phyloP scores from a whole-genome alignment of 2,113 vertebrate species.

The Megaptera novaeangliae region DNA sequence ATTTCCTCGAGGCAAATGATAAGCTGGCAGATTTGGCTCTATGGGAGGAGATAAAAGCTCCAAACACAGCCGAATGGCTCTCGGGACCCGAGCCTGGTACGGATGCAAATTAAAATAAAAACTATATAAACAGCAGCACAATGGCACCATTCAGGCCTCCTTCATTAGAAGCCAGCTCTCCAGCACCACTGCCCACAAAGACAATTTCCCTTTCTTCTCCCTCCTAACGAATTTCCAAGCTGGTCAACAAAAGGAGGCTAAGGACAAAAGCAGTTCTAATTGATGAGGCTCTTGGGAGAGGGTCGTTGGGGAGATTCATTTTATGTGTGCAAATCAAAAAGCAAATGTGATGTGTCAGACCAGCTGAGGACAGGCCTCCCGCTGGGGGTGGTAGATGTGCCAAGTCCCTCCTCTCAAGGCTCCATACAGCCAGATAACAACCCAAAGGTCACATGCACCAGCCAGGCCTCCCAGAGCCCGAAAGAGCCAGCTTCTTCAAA shows the following conservation, averaged over 20 bases:
- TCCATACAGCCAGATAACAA: background rate
- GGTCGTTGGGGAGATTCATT: conserved; percentile 44
- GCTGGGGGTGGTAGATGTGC: background rate
- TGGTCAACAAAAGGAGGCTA: conserved; percentile 52
- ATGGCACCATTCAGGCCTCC: conserved; percentile 81
- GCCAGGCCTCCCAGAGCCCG: background rate
- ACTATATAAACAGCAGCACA: conserved; percentile 83
- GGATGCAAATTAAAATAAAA: conserved; percentile 85
- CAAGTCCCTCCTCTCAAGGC: background rate
- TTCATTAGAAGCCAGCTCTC: conserved; percentile 82
- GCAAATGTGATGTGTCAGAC: conserved; percentile 60
- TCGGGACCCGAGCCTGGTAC: conserved; percentile 84
- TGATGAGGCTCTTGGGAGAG: conserved; percentile 63
- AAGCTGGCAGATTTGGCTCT: conserved; percentile 64
- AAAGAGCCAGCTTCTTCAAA: background rate
- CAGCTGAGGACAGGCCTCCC: background rate
- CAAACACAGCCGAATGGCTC: conserved; percentile 74
- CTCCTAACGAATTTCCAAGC: conserved; percentile 62
- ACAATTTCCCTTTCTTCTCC: conserved; percentile 71
- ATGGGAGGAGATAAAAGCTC: conserved; percentile 59
- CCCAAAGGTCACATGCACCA: background rate
- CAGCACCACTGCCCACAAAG: conserved; percentile 64
- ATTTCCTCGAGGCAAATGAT: conserved; percentile 60
- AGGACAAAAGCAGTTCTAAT: conserved; percentile 77
- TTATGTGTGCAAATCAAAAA: conserved; percentile 68